Percentiles rank a stretch among this genome's conserved stretches.
These are phyloP conservation scores for Xestoiulus laeticollis DNA, from an alignment of 2,888 invertebrate species.

Conservation along the genomic window DNA sequence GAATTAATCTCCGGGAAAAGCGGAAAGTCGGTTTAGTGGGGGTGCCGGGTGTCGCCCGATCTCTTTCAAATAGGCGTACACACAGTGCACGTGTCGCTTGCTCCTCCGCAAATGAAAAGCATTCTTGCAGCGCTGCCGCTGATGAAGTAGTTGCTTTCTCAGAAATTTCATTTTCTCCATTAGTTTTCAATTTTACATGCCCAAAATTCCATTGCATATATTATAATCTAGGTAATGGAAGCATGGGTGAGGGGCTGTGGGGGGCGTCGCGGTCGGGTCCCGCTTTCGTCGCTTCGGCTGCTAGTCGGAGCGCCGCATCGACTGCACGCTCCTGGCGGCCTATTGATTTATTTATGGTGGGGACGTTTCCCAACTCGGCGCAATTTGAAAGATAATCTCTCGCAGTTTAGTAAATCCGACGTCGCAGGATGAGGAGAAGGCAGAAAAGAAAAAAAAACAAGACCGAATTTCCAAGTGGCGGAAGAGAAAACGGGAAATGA, in stretches of 20 bases:
- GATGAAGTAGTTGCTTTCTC: conserved; percentile 26
- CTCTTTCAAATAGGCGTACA: neutral
- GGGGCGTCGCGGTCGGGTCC: conserved; percentile 10
- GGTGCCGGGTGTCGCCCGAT: neutral
- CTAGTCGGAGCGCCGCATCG: neutral
- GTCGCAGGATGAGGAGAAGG: neutral
- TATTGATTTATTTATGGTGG: conserved; percentile 2
- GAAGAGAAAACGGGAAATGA: conserved; percentile 16
- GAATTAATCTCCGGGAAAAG: neutral
- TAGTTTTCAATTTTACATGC: conserved; percentile 26
- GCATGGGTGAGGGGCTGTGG: neutral
- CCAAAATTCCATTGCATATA: conserved; percentile 26
- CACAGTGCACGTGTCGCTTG: neutral
- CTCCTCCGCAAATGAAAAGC: neutral
- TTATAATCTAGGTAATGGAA: conserved; percentile 26
- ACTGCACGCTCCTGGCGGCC: conserved; percentile 3
- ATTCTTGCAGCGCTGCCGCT: neutral
- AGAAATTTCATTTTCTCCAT: conserved; percentile 26
- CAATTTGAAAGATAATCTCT: conserved; percentile 26
- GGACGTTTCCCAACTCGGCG: neutral
- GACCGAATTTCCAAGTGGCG: conserved; percentile 2
- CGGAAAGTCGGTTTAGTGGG: neutral
- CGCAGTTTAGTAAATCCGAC: conserved; percentile 26
- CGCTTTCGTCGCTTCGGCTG: neutral
- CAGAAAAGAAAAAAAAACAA: neutral